Evolutionary conservation across 2,888 invertebrate genomes (phyloP).

Genomic region (Tachina lurida): DNA sequence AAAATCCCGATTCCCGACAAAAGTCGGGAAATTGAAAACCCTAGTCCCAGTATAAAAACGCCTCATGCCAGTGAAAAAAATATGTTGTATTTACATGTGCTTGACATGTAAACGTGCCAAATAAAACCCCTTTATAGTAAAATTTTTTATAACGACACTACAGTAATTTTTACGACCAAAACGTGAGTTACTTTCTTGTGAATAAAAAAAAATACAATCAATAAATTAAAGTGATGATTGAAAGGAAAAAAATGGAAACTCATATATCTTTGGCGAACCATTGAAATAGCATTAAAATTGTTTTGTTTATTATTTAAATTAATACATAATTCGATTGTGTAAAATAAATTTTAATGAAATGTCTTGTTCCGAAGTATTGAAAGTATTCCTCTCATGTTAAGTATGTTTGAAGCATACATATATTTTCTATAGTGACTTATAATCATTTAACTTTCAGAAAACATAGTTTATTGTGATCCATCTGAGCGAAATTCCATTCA

Average conservation of each 20-base stretch:
- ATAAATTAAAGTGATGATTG: slow-evolving; percentile 39
- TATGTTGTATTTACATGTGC: slow-evolving; percentile 16
- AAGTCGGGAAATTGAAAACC: too few species aligned
- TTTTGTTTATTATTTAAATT: neutral
- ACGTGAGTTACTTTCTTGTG: slow-evolving; percentile 64
- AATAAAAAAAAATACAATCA: slow-evolving; percentile 51
- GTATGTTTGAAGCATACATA: too few species aligned
- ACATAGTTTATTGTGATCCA: too few species aligned
- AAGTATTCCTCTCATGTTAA: too few species aligned
- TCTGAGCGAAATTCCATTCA: too few species aligned
- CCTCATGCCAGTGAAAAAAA: slow-evolving; percentile 4
- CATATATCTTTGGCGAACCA: neutral
- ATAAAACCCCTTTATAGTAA: slow-evolving; percentile 58
- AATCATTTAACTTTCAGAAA: too few species aligned
- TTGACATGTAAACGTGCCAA: slow-evolving; percentile 37
- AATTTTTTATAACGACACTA: slow-evolving; percentile 55
- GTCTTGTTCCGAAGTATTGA: too few species aligned
- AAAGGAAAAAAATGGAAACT: slow-evolving; percentile 1
- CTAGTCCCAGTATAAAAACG: neutral
- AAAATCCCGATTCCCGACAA: too few species aligned
- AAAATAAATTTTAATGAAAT: too few species aligned
- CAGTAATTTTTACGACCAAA: slow-evolving; percentile 61
- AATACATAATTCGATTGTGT: too few species aligned
- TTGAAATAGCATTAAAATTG: neutral
- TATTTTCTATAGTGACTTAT: too few species aligned